These are phyloP conservation scores for Dicentrarchus labrax DNA, from an alignment of 2,113 vertebrate species.

Conservation along the genomic window DNA sequence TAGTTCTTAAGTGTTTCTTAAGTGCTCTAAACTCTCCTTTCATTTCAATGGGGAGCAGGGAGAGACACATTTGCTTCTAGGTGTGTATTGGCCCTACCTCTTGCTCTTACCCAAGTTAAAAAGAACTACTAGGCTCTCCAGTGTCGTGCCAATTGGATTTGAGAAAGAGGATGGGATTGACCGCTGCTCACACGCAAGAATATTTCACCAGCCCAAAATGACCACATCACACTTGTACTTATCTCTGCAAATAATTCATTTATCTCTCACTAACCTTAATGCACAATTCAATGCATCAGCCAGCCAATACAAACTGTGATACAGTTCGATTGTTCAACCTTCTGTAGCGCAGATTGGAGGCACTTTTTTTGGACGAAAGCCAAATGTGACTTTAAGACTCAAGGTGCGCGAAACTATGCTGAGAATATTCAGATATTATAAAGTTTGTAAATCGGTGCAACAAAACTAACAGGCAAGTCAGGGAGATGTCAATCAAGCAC, in stretches of 20 bases:
- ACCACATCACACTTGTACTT: neutral
- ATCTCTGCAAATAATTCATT: neutral
- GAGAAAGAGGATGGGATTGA: neutral
- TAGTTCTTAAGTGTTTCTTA: too few relatives aligned
- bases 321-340: too few relatives aligned
- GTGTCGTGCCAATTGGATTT: neutral
- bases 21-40: too few relatives aligned
- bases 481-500: slow-evolving; percentile 12
- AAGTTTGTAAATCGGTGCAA: slow-evolving; percentile 8
- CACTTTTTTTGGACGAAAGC: neutral
- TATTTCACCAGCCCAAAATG: neutral
- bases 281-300: neutral
- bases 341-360: too few relatives aligned
- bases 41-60: too few relatives aligned
- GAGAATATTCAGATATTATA: neutral
- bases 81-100: neutral
- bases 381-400: neutral
- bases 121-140: neutral
- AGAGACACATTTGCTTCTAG: neutral
- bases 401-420: neutral
- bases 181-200: neutral
- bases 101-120: neutral
- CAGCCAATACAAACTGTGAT: neutral
- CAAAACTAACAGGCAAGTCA: slow-evolving; percentile 53
- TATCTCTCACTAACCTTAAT: neutral